phyloP scores from a whole-genome alignment of 2,888 invertebrate species.

The Phasia obesa region DNA sequence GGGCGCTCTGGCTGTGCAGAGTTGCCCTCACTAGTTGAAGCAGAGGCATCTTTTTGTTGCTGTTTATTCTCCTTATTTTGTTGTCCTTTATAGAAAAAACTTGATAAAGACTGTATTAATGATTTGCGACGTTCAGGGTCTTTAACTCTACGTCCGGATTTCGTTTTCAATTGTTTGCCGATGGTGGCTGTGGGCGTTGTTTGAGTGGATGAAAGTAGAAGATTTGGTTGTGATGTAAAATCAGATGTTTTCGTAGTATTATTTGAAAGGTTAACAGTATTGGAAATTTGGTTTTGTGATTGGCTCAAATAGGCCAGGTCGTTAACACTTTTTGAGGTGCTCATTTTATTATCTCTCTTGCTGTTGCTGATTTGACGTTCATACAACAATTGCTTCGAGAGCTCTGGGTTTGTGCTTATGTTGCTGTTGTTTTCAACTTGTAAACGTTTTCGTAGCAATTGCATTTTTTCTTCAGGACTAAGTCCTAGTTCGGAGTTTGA shows the following conservation, averaged over 20 bases:
- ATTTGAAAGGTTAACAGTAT: conserved; percentile 67
- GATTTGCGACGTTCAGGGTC: conserved; percentile 90
- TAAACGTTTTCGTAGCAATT: conserved; percentile 83
- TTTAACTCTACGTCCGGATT: conserved; percentile 81
- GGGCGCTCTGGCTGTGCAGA: conserved; percentile 87
- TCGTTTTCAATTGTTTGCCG: conserved; percentile 71
- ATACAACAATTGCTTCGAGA: not conserved
- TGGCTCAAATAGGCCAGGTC: conserved; percentile 79
- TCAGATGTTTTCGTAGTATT: conserved; percentile 75
- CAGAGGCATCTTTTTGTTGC: conserved; percentile 79
- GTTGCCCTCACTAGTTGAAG: conserved; percentile 74
- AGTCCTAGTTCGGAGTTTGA: conserved; percentile 89
- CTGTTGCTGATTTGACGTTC: conserved; percentile 71
- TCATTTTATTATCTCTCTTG: conserved; percentile 80
- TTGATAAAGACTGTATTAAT: conserved; percentile 92
- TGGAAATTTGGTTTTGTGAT: conserved; percentile 71
- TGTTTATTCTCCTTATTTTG: conserved; percentile 83
- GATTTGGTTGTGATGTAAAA: conserved; percentile 85
- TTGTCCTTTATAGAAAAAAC: conserved; percentile 89
- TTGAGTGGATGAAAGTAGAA: conserved; percentile 79
- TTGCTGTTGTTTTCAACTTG: conserved; percentile 75
- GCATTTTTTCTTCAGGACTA: conserved; percentile 87
- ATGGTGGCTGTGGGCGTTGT: conserved; percentile 53
- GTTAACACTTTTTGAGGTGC: conserved; percentile 82
- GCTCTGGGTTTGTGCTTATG: conserved; percentile 23